A percentile compares a stretch with the other conserved stretches of the same genome.
Conservation (phyloP, 2,888 invertebrate genomes). For the Pachydiplax longipennis region DNA sequence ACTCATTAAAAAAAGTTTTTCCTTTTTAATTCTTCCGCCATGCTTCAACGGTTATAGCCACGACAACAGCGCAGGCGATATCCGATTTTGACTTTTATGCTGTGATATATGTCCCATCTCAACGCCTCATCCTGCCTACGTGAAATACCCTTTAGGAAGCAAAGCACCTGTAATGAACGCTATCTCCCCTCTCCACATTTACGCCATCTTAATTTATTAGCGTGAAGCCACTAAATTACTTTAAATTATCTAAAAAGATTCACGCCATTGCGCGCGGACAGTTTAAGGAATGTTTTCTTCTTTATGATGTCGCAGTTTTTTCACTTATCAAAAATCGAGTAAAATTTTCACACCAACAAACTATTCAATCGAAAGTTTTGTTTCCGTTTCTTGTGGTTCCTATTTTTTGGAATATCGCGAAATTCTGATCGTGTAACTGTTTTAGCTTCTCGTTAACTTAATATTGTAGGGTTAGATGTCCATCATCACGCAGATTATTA, state of each 20-base stretch:
- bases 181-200: not conserved
- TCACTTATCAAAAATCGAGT: not conserved
- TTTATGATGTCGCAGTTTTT: not conserved
- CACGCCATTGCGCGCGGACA: too few relatives aligned
- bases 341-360: too few relatives aligned
- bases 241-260: not conserved
- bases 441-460: too few relatives aligned
- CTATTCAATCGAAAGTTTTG: too few relatives aligned
- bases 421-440: too few relatives aligned
- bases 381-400: too few relatives aligned
- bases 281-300: not conserved
- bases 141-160: not conserved
- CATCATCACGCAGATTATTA: too few relatives aligned
- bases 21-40: not conserved
- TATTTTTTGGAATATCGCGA: too few relatives aligned
- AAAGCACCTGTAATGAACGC: conserved; percentile 22
- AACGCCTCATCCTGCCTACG: conserved; percentile 14
- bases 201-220: not conserved
- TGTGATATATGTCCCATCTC: conserved; percentile 24
- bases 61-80: not conserved
- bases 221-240: not conserved
- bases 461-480: too few relatives aligned
- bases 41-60: conserved; percentile 6
- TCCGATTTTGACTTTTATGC: conserved; percentile 34
- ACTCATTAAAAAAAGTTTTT: conserved; percentile 18